A percentile compares a stretch with the other conserved stretches of the same genome.
phyloP scores from a whole-genome alignment of 2,797 vertebrate species.

The Catharus ustulatus region DNA sequence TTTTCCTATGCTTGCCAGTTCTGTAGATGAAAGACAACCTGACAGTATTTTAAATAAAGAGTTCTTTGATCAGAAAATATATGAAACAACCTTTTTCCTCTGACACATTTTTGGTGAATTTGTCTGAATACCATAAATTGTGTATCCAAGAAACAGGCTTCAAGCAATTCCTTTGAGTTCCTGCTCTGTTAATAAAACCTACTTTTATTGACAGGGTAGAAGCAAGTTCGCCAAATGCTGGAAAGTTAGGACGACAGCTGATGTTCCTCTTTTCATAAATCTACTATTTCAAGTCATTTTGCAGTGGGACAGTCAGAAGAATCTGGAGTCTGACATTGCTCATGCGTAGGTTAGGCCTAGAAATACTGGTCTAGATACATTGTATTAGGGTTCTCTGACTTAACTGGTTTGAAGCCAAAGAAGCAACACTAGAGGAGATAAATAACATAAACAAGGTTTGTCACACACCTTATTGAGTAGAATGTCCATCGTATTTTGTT shows the following conservation, averaged over 20 bases:
- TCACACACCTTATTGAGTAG: neutral
- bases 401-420: neutral
- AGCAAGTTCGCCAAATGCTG: neutral
- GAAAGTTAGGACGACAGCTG: conserved; percentile 13
- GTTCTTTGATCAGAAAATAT: conserved; percentile 30
- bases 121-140: conserved; percentile 32
- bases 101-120: conserved; percentile 3
- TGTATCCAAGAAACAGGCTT: conserved; percentile 41
- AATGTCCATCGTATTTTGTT: neutral
- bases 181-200: conserved; percentile 18
- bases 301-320: neutral
- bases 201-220: conserved; percentile 8
- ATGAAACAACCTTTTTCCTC: neutral
- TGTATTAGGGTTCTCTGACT: neutral
- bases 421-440: neutral
- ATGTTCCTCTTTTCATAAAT: conserved; percentile 14
- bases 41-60: conserved; percentile 29
- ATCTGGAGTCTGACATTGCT: neutral
- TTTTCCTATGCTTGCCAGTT: conserved; percentile 38
- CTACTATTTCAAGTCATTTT: neutral
- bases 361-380: neutral
- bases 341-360: neutral
- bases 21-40: conserved; percentile 32
- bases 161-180: conserved; percentile 47
- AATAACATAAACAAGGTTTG: neutral